These are phyloP conservation scores for Tachystola acroxantha DNA, from an alignment of 2,888 invertebrate species.

Conservation along the genomic window DNA sequence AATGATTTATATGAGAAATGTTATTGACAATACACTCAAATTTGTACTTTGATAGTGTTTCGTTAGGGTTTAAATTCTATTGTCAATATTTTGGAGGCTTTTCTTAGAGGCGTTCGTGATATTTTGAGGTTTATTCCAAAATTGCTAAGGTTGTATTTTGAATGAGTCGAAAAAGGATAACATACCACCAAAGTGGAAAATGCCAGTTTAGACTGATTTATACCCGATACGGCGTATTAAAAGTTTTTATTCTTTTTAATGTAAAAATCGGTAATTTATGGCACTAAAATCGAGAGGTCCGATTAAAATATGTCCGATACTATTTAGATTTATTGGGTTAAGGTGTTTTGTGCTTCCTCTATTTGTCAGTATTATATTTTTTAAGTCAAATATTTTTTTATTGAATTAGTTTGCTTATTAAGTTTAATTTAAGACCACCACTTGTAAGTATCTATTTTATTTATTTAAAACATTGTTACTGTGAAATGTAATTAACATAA, in stretches of 20 bases:
- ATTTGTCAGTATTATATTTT: conserved; percentile 41
- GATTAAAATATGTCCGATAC: conserved; percentile 73
- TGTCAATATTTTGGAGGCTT: not conserved
- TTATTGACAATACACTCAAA: conserved; percentile 12
- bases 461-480: too few species aligned
- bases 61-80: not conserved
- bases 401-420: too few species aligned
- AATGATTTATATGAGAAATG: conserved; percentile 60
- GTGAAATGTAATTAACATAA: too few species aligned
- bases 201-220: conserved; percentile 74
- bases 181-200: conserved; percentile 69
- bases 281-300: conserved; percentile 70
- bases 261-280: conserved; percentile 77
- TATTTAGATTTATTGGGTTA: conserved; percentile 61
- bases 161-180: conserved; percentile 10
- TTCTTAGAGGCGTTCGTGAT: conserved; percentile 7
- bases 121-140: conserved; percentile 10
- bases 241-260: conserved; percentile 66
- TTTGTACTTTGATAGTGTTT: conserved; percentile 10
- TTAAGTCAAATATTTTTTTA: too few species aligned
- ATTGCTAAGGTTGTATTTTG: conserved; percentile 14
- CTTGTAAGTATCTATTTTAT: too few species aligned
- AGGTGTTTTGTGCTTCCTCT: conserved; percentile 51
- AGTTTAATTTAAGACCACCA: too few species aligned
- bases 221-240: conserved; percentile 72